Evolutionary conservation across 2,113 vertebrate species (phyloP), one percentile per base, ranked within the genome.

Genomic region (Mustela lutreola): DNA sequence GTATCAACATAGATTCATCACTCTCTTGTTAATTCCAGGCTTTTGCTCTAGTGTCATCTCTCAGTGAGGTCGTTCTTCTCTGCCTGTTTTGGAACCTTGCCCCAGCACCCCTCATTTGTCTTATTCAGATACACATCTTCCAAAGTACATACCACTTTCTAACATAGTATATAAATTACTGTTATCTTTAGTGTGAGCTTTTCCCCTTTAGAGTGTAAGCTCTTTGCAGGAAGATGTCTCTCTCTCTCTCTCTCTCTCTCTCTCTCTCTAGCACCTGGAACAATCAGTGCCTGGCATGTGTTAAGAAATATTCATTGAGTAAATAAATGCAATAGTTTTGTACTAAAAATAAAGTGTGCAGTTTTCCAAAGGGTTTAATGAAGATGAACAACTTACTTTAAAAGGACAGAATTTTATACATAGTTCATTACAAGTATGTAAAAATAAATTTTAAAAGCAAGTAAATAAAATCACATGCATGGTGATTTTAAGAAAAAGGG

Each of bases 381-480:
- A 45, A 53, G 7, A 21, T 89, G 33, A 76, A 82, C 14, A 79
- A 75, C 4, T 42, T 90, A 24, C 14, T 83, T 84, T 88, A 76
- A 86, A 94, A 60, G 4, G 42, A 3, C 2, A 65, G 16, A 94
- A 78, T 42, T 89, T 48, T 88, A 39, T 60, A 71, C 7, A 67
- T 4, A 75, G 45, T 4, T 90, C 21, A 82, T 94, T 42, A 50
- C 1, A 78, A 33, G 39, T 85, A 58, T 73, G 7, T 87, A 76
- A 70, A 86, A 79, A 48, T 18, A 87, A 90, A 39, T 53, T 78
- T 53, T 33, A 75, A 97, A 83, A 81, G 58, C n/a, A 89, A 89
- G 8, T 31, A 56, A 84, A 48, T 31, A 91, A 88, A 94, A 86
- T 71, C 16, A 4, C 7, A 76, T n/a, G 7, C 45, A 42, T 12